Percentiles rank a stretch among this genome's conserved stretches.
These are phyloP conservation scores for Oncorhynchus kisutch DNA, from an alignment of 2,113 vertebrate genomes.

Conservation along the genomic window DNA sequence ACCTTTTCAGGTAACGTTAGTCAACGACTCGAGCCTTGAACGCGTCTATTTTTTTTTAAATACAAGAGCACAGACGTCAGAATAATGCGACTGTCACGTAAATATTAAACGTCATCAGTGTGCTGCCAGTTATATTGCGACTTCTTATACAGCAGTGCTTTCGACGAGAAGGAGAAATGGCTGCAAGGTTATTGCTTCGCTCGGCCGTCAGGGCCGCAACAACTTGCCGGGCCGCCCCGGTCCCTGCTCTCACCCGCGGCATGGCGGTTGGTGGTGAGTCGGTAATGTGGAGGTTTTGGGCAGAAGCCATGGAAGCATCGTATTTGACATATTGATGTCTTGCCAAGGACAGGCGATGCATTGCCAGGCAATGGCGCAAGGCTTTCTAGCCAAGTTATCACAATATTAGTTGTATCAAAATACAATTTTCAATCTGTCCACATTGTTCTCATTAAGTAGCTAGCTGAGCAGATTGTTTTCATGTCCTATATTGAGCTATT, in stretches of 20 bases:
- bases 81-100: too few relatives aligned
- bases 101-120: constrained; percentile 27
- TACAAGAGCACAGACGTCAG: too few relatives aligned
- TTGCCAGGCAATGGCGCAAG: not conserved
- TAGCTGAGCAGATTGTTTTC: too few relatives aligned
- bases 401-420: too few relatives aligned
- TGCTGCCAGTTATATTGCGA: not conserved
- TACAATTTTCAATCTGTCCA: too few relatives aligned
- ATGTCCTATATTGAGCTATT: too few relatives aligned
- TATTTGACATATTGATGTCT: not conserved
- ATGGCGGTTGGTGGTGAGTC: constrained; percentile 70
- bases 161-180: constrained; percentile 58
- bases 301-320: not conserved
- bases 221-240: constrained; percentile 30
- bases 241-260: constrained; percentile 40
- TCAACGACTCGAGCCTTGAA: too few relatives aligned
- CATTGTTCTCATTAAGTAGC: too few relatives aligned
- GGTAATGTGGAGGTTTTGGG: not conserved
- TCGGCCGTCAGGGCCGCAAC: constrained; percentile 53
- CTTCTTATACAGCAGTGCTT: not conserved
- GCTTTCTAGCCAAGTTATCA: not conserved
- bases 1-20: too few relatives aligned
- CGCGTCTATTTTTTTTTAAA: too few relatives aligned
- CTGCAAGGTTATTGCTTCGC: constrained; percentile 74
- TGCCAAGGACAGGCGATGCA: constrained; percentile 32